These are phyloP conservation scores for Thermophis baileyi DNA, from an alignment of 2,113 vertebrate species.

Conservation along the genomic window DNA sequence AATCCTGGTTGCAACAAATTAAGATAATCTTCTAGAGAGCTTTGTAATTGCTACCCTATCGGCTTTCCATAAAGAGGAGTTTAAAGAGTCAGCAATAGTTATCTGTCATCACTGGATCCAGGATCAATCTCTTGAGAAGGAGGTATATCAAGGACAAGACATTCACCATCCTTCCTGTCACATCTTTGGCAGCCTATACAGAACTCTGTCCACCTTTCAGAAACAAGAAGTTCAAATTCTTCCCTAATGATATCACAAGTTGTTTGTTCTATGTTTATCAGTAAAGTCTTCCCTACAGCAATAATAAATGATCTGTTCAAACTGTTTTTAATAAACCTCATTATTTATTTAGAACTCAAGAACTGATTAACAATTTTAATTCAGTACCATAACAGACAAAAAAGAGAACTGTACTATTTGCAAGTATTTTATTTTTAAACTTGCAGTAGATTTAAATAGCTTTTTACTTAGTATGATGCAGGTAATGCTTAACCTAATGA, in stretches of 20 bases:
- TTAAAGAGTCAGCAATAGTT: too few relatives aligned
- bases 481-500: too few relatives aligned
- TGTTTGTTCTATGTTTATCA: not conserved
- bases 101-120: too few relatives aligned
- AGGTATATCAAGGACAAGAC: not conserved
- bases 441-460: too few relatives aligned
- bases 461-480: not conserved
- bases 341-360: not conserved
- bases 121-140: too few relatives aligned
- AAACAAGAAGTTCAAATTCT: not conserved
- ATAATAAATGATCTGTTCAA: not conserved
- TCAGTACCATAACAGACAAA: too few relatives aligned
- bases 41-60: too few relatives aligned
- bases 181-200: not conserved
- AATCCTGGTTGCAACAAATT: not conserved
- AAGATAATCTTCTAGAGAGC: not conserved
- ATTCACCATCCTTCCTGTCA: not conserved
- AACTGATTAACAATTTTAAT: not conserved
- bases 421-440: not conserved
- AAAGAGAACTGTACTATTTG: not conserved
- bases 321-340: not conserved
- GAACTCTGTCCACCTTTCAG: not conserved
- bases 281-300: not conserved
- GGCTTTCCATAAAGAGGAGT: too few relatives aligned
- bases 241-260: not conserved